phyloP scores from a whole-genome alignment of 2,888 invertebrate species.

The Didymodactylos carnosus region DNA sequence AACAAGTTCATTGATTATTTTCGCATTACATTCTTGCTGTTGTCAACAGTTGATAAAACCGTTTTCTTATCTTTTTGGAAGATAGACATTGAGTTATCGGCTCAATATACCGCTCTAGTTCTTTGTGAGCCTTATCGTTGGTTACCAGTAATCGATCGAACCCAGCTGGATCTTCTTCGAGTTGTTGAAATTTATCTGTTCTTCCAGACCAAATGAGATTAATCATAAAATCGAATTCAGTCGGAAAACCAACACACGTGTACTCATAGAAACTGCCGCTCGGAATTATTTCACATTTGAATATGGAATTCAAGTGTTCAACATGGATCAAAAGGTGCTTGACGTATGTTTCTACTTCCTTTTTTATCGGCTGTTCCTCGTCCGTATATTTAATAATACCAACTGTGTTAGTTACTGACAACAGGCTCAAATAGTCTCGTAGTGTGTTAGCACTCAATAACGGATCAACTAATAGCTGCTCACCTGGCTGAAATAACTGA shows the following conservation, averaged over 20 bases:
- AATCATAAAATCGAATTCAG: neutral
- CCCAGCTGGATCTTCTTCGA: too few relatives aligned
- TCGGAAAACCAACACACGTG: neutral
- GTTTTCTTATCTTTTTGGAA: neutral
- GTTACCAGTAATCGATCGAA: too few relatives aligned
- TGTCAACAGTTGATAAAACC: neutral
- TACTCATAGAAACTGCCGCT: neutral
- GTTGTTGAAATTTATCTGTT: neutral
- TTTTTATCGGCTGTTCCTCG: neutral
- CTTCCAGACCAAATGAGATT: neutral
- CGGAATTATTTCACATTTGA: neutral
- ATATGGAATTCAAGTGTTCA: neutral
- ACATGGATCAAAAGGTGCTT: neutral
- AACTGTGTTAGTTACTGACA: neutral
- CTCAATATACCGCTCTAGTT: too few relatives aligned
- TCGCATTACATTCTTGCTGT: too few relatives aligned
- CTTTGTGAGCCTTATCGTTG: too few relatives aligned
- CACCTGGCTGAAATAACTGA: too few relatives aligned
- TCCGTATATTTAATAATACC: neutral
- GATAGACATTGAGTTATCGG: neutral
- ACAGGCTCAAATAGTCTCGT: too few relatives aligned
- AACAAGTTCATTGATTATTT: too few relatives aligned
- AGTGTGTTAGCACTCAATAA: too few relatives aligned
- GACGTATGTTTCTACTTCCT: neutral
- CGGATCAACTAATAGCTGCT: too few relatives aligned